A percentile compares a stretch with the other conserved stretches of the same genome.
Evolutionary conservation across 2,888 invertebrate genomes (phyloP).

Genomic region (Minunthozetes semirufus): DNA sequence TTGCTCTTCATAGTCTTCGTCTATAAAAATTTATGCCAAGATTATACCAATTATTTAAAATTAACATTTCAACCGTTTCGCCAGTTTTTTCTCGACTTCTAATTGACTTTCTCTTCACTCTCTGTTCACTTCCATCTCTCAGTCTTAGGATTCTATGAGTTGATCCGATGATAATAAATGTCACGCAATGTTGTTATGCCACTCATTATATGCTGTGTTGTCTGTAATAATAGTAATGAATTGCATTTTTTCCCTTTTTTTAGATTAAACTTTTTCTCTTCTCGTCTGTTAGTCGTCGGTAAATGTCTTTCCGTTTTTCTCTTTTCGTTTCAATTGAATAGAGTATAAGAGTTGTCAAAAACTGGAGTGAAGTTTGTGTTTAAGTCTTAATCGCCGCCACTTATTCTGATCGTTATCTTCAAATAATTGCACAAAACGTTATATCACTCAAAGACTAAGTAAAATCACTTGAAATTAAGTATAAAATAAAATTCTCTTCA

Average conservation of each 20-base stretch:
- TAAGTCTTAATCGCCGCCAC: not conserved
- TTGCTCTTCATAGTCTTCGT: too few relatives aligned
- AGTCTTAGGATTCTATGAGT: constrained; percentile 2
- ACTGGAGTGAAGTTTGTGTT: not conserved
- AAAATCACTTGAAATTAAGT: not conserved
- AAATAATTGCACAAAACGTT: constrained; percentile 22
- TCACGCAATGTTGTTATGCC: constrained; percentile 10
- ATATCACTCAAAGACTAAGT: constrained; percentile 11
- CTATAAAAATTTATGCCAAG: too few relatives aligned
- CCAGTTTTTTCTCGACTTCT: not conserved
- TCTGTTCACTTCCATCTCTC: not conserved
- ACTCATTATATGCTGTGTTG: not conserved
- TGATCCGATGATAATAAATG: constrained; percentile 1
- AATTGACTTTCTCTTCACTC: not conserved
- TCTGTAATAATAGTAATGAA: not conserved
- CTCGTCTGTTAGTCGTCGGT: not conserved
- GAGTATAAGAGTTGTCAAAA: not conserved
- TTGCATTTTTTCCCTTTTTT: not conserved
- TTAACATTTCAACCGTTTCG: not conserved
- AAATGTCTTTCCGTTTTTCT: not conserved
- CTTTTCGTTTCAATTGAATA: not conserved
- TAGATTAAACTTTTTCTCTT: not conserved
- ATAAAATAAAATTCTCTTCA: not conserved
- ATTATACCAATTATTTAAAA: too few relatives aligned
- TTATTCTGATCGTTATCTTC: constrained; percentile 15